Base-by-base conservation (phyloP, 1,140 invertebrate species). In the Pristionchus pacificus region DNA sequence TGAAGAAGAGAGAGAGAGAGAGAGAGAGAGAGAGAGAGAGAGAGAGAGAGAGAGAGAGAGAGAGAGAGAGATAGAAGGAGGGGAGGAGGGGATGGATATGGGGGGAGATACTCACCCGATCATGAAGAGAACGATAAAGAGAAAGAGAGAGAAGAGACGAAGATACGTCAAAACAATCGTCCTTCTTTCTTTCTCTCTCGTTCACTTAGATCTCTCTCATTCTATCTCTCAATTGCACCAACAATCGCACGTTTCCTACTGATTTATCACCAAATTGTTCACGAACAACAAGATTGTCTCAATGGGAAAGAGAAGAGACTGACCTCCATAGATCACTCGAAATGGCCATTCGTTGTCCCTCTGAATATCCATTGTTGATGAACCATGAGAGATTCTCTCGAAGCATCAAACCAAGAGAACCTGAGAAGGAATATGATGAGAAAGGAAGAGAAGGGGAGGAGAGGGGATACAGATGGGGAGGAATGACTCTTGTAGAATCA, bases 261-360 rank as follows among this genome's bases (percentile, higher is more conserved):
- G 38, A 49, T 49, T 10, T 49, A 49, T 10, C 38, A 19, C 19
- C 6, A 49, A 49, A 19, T 49, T 49, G 38, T 49, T 49, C 38
- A 49, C 19, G n/a, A n/a, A n/a, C n/a, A n/a, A n/a, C n/a, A n/a
- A n/a, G n/a, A n/a, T n/a, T n/a, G n/a, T n/a, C n/a, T n/a, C n/a
- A n/a, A n/a, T n/a, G n/a, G n/a, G n/a, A n/a, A n/a, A n/a, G n/a
- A n/a, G n/a, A n/a, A 62, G 85, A 82, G 33, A 85, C 81, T 55
- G 69, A 76, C 69, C 78, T 77, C 78, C 77, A 83, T 28, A 81
- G 55, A 63, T 79, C 74, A 2, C 58, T 68, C 32, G 63, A 71
- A 15, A 78, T 33, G 13, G 77, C 77, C n/a, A 78, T 73, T 60
- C 77, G 59, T 60, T 79, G 74, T 38, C 75, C 76, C 63, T 78